Conservation (phyloP, 2,888 invertebrate genomes). For the Nephrotoma flavescens region DNA sequence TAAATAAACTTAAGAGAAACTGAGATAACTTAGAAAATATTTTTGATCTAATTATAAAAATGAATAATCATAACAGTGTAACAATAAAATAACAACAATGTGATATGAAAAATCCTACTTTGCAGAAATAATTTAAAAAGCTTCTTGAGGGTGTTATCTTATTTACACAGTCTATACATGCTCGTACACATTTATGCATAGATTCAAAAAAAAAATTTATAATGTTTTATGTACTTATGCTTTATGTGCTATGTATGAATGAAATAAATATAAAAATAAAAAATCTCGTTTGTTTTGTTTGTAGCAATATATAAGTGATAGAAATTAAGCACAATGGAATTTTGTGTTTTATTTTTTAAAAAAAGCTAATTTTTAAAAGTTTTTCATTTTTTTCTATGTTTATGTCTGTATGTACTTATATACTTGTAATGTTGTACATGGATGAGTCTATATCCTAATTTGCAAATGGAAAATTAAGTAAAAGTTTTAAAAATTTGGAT, state of each 20-base stretch:
- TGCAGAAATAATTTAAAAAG: background rate
- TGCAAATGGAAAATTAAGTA: background rate
- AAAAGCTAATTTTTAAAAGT: background rate
- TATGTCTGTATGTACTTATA: background rate
- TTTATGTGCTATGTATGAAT: background rate
- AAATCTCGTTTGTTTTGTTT: background rate
- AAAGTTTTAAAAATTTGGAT: background rate
- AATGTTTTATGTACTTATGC: background rate
- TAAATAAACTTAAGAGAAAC: background rate
- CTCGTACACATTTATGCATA: background rate
- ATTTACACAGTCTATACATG: background rate
- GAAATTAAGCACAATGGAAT: background rate
- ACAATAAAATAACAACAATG: background rate
- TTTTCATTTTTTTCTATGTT: background rate
- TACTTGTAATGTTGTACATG: background rate
- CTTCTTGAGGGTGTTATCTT: background rate
- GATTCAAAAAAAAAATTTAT: too few species aligned
- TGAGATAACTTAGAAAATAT: background rate
- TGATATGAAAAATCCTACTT: background rate
- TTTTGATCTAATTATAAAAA: background rate
- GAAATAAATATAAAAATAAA: background rate
- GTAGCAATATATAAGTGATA: background rate
- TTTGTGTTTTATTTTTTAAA: background rate
- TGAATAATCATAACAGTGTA: background rate
- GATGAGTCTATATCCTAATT: background rate